A percentile compares a stretch with the other conserved stretches of the same genome.
These are phyloP conservation scores for Metacarcinus magister DNA, from an alignment of 2,888 invertebrate species.

Conservation along the genomic window DNA sequence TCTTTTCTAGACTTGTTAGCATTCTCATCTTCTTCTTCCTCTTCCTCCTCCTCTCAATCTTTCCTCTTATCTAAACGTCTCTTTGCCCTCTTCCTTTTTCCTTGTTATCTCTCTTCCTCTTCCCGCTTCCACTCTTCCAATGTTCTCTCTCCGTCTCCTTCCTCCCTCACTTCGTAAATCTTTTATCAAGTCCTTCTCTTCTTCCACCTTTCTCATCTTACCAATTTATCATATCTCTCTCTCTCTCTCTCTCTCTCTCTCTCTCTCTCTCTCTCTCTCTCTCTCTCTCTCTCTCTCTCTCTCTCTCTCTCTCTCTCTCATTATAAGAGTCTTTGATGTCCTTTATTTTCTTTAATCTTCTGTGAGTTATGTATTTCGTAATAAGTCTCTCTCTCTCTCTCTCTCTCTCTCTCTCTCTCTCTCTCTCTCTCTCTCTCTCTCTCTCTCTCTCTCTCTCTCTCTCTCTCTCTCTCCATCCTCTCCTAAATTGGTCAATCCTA, in stretches of 20 bases:
- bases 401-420: too few species aligned
- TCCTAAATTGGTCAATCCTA: neutral
- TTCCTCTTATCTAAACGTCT: neutral
- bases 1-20: neutral
- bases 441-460: slow-evolving; percentile 21
- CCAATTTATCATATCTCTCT: neutral
- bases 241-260: too few species aligned
- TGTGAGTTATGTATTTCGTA: too few species aligned
- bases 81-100: neutral
- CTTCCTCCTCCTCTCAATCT: neutral
- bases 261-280: too few species aligned
- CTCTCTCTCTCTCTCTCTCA: too few species aligned
- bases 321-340: too few species aligned
- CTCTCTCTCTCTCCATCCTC: slow-evolving; percentile 8
- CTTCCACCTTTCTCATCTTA: neutral
- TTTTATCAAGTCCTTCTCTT: neutral
- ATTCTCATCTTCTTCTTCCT: too few species aligned
- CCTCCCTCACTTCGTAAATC: neutral
- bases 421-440: too few species aligned
- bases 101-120: neutral
- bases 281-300: too few species aligned
- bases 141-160: neutral
- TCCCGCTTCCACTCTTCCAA: neutral
- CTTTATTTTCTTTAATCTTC: too few species aligned
- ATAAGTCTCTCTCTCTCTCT: too few species aligned